phyloP scores from a whole-genome alignment of 2,888 invertebrate genomes.

The Stenolophus ochropezus region DNA sequence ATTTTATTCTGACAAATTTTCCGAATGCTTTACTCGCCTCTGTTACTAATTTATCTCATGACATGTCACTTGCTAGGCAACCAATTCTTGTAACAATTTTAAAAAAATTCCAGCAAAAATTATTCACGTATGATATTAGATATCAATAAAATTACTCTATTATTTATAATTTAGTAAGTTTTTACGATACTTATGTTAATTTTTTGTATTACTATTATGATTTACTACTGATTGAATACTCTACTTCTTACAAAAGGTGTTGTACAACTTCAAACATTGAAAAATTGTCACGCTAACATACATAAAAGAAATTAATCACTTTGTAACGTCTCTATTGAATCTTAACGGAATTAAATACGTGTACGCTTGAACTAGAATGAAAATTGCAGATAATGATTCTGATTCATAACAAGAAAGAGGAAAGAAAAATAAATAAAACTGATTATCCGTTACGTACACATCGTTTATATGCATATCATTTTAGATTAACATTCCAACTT shows the following conservation, averaged over 20 bases:
- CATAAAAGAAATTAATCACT: not conserved
- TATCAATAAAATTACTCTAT: no score
- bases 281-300: not conserved
- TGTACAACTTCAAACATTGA: not conserved
- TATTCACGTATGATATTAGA: no score
- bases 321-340: not conserved
- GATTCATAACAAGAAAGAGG: not conserved
- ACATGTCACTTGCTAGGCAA: no score
- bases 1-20: no score
- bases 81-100: no score
- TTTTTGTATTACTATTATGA: no score
- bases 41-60: no score
- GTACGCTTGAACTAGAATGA: not conserved
- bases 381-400: not conserved
- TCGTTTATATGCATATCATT: not conserved
- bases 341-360: not conserved
- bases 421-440: not conserved
- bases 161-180: no score
- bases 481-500: not conserved
- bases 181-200: no score
- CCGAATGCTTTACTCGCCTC: no score
- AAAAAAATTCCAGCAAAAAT: no score
- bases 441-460: not conserved
- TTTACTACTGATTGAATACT: no score
- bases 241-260: not conserved